Conservation (phyloP, 2,888 invertebrate species). For the Malthinus seriepunctatus region DNA sequence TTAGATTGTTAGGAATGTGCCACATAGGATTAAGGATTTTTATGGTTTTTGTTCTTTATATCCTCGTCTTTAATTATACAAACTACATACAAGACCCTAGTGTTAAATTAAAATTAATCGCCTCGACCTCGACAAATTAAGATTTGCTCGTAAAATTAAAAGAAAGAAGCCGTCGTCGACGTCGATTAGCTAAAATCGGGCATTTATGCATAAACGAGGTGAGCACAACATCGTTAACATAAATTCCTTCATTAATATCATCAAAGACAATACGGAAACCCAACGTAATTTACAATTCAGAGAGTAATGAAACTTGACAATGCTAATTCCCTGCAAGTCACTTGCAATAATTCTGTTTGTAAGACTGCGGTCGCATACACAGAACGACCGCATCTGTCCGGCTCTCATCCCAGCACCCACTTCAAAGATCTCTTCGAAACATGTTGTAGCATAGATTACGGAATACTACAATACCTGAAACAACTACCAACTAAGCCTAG, state of each 20-base stretch:
- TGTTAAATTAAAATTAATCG: conserved; percentile 12
- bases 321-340: conserved; percentile 47
- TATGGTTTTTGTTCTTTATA: conserved; percentile 23
- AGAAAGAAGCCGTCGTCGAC: background rate
- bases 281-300: conserved; percentile 35
- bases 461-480: conserved; percentile 14
- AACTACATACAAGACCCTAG: conserved; percentile 16
- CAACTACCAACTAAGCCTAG: conserved; percentile 17
- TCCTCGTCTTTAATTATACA: conserved; percentile 22
- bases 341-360: conserved; percentile 53
- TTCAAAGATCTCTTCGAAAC: conserved; percentile 29
- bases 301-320: conserved; percentile 48
- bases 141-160: background rate
- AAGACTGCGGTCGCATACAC: conserved; percentile 41
- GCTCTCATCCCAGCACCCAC: conserved; percentile 43
- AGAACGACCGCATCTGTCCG: conserved; percentile 48
- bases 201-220: conserved; percentile 6
- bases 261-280: conserved; percentile 35
- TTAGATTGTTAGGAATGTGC: conserved; percentile 42
- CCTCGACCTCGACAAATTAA: background rate
- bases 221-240: conserved; percentile 12
- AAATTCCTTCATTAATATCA: conserved; percentile 34
- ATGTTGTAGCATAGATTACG: conserved; percentile 21
- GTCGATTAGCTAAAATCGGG: background rate
- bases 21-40: conserved; percentile 42